Percentiles rank a stretch among this genome's conserved stretches.
phyloP scores from a whole-genome alignment of 2,888 invertebrate species.

The Homarus gammarus region DNA sequence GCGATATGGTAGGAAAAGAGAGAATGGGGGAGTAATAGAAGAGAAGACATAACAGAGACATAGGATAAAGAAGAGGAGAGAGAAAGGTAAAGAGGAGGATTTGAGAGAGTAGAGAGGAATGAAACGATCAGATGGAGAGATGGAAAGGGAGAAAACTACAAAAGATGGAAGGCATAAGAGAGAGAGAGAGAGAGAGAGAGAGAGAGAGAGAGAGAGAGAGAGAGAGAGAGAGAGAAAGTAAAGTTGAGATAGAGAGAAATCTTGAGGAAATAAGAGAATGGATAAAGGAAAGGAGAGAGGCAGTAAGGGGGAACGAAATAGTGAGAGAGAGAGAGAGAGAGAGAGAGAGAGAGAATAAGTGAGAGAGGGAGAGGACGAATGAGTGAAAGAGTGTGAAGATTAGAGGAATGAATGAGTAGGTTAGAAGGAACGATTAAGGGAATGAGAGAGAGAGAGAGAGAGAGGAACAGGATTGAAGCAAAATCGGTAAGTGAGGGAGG shows the following conservation, averaged over 20 bases:
- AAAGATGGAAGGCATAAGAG: too few species aligned
- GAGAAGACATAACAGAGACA: too few species aligned
- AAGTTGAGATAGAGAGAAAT: background rate
- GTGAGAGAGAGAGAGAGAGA: background rate
- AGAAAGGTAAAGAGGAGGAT: too few species aligned
- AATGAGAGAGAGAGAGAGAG: background rate
- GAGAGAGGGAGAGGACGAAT: background rate
- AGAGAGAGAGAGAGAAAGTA: background rate
- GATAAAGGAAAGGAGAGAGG: background rate
- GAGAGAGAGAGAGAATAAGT: background rate
- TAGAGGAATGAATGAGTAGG: background rate
- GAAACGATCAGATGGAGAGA: too few species aligned
- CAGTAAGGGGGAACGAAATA: background rate
- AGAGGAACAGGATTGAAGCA: too few species aligned
- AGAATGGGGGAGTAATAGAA: too few species aligned
- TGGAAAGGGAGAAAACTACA: too few species aligned
- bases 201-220: background rate
- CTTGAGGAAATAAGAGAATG: background rate
- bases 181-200: too few species aligned
- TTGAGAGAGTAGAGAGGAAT: too few species aligned
- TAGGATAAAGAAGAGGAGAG: too few species aligned
- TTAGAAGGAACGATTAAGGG: too few species aligned
- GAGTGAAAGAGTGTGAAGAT: background rate
- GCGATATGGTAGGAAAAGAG: too few species aligned
- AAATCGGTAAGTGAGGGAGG: background rate